Evolutionary conservation across 2,797 vertebrate species (phyloP).

Genomic region (Etheostoma perlongum): DNA sequence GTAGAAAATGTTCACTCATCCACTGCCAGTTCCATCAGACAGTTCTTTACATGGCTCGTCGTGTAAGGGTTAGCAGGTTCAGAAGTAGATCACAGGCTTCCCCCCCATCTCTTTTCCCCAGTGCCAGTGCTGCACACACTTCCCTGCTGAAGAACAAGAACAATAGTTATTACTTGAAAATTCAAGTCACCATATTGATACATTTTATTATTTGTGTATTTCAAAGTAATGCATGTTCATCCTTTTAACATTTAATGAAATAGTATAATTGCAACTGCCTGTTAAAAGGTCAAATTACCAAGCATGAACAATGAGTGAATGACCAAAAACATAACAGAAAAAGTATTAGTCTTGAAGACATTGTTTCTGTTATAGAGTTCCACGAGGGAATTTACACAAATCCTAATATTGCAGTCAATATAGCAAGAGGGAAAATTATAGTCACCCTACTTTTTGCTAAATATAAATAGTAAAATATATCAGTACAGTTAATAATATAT

Average conservation of each 20-base stretch:
- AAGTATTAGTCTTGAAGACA: not conserved
- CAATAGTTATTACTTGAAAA: not conserved
- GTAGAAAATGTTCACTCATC: slow-evolving; percentile 19
- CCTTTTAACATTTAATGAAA: not conserved
- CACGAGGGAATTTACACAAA: not conserved
- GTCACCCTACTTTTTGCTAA: not conserved
- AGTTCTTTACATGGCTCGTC: not conserved
- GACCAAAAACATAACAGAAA: not conserved
- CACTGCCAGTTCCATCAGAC: slow-evolving; percentile 10
- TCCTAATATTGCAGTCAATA: not conserved
- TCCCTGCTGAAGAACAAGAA: slow-evolving; percentile 48
- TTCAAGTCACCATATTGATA: not conserved
- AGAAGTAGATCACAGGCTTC: slow-evolving; percentile 16
- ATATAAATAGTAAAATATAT: not conserved
- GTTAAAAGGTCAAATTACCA: not conserved
- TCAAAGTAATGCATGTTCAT: not conserved
- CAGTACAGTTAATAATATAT: not conserved
- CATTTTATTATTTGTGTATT: not conserved
- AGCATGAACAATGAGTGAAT: not conserved
- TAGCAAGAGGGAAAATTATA: not conserved
- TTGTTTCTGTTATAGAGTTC: not conserved
- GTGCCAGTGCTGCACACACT: not conserved
- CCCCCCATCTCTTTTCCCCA: slow-evolving; percentile 26
- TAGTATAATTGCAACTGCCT: not conserved
- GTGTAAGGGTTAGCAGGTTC: slow-evolving; percentile 7